Evolutionary conservation across 2,113 vertebrate genomes (phyloP), one percentile per base, ranked within the genome.

Genomic region (Balaeniceps rex): DNA sequence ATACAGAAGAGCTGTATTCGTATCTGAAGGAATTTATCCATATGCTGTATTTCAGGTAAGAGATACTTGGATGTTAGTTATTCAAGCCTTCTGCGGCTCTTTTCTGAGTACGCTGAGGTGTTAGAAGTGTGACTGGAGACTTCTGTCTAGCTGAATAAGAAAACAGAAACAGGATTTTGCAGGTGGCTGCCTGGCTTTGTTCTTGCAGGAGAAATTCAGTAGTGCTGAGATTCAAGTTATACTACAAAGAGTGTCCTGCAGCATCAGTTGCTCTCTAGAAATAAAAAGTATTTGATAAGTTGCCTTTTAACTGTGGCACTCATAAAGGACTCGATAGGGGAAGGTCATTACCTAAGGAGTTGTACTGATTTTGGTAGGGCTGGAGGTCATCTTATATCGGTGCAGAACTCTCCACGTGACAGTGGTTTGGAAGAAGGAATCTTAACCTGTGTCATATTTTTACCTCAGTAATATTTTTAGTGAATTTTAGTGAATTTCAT

Each of bases 11-110:
- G 96, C 98, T 99, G 8, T 99, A 99, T 97, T 98, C 98, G 11
- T 99, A 99, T 79, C 98, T 99, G 95, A 99, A 99, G 98, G 99
- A 99, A 92, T 99, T 99, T 80, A 99, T 99, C 96, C 99, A 99
- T 89, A 99, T 98, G 95, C 97, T 99, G 6, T 99, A 99, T 98
- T 99, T 99, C 98, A 99, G 99, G 99, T 99, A 93, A 94, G 97
- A 38, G 49, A 17, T 12, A 31, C 16, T 85, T 85, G 22, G 58
- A 1, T 40, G 19, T 19, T 22, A 46, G 64, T 25, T 40, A 6
- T 31, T 68, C 15, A 17, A 24, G 7, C 25, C 66, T 88, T 54
- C 46, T 42, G 26, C 14, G 4, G 31, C n/a, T 66, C 51, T 74
- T 61, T 24, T 24, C 31, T 21, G 22, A 47, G 52, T 33, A 11